Base-by-base conservation (phyloP, 1,140 invertebrate genomes). In the Cotesia typhae region DNA sequence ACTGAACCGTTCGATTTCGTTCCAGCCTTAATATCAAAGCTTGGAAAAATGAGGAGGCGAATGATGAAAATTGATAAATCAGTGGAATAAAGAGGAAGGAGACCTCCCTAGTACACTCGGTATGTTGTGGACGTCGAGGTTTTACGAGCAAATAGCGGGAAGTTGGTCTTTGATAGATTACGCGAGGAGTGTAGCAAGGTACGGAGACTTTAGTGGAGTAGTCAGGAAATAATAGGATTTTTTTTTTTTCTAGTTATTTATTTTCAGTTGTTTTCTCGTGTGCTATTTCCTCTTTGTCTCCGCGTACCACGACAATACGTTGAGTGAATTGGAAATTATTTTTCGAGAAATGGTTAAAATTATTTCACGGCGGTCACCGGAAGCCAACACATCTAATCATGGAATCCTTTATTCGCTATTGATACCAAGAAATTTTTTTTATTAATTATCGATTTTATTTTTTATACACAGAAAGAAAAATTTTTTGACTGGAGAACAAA, bases 121-220 rank as follows among this genome's bases (percentile, higher is more conserved):
- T 47, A 47, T 47, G 41, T 9, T 51, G 61, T 14, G 59, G 68
- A 60, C 66, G 70, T 69, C 67, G 17, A 63, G 52, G 59, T 74
- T 74, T 74, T 74, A 74, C 65, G 70, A 74, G 73, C 59, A 38
- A 59, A 71, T 67, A 60, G 66, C 51, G 41, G 10, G 41, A 47
- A 47, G 6, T 47, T 47, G 41, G 41, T 47, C 41, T 47, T 47
- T 47, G 41, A 47, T 47, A 10, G 41, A 10, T 47, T 47, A 47
- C 10, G 41, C 10, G 41, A 47, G 41, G 41, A 6, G 6, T 47
- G 38, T 60, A 6, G 28, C 60, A 65, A 64, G 35, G 53, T 47
- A 47, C 41, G 10, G 41, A 47, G 41, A 10, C 6, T 28, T 17
- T 47, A 9, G 28, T 37, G 38, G 41, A 6, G 10, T 6, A 47